Base-by-base conservation (phyloP, 1,140 invertebrate species). In the Lordiphosa mommai region DNA sequence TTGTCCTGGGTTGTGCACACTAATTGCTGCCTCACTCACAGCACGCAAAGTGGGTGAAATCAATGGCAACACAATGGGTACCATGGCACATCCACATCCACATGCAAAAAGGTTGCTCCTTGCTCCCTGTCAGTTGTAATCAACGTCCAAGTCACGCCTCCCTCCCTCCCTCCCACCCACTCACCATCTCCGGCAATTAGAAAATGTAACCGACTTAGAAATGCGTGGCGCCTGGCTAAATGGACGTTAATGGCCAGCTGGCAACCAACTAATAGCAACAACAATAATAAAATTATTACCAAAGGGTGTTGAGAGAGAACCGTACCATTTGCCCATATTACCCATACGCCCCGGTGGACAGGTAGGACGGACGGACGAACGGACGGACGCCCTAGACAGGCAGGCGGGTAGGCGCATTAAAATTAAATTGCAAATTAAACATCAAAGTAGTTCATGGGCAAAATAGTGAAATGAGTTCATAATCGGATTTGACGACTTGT, bases 351-450 rank as follows among this genome's bases (percentile, higher is more conserved):
- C 74, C 76, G 76, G 74, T 82, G 76, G 61, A 71, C 65, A 50
- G 30, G 20, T 23, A 3, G n/a, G n/a, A n/a, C n/a, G n/a, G n/a
- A n/a, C n/a, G n/a, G n/a, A n/a, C n/a, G n/a, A n/a, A n/a, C n/a
- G n/a, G n/a, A n/a, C n/a, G 29, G 12, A 14, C 13, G 36, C 1
- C 5, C 2, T 12, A 20, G 32, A 40, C 8, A 10, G 30, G 30
- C 12, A 14, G 30, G 29, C 33, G 49, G 46, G 70, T 46, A 70
- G 67, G 72, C 72, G 46, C 77, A 82, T 84, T 84, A 77, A 82
- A 82, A 82, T 84, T 67, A 82, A 82, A 82, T 82, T 84, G 77
- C 59, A 84, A 82, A 82, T 82, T 84, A 84, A 82, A 82, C 77
- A 82, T 82, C 77, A 82, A 82, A 82, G 77, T 84, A 82, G 55